Percentiles rank a stretch among this genome's conserved stretches.
Conservation (phyloP, 2,888 invertebrate species). For the Platycnemis pennipes region DNA sequence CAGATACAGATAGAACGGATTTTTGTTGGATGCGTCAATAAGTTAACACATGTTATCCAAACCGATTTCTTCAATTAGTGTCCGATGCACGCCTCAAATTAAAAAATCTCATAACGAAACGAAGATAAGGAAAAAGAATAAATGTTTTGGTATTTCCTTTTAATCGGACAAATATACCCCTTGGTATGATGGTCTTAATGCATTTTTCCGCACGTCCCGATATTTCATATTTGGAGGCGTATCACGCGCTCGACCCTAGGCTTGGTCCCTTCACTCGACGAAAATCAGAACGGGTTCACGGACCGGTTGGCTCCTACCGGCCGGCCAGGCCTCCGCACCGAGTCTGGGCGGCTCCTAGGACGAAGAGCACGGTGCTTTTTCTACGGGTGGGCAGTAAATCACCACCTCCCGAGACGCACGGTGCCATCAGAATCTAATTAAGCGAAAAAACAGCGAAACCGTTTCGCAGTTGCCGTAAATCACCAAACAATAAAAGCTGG, state of each 20-base stretch:
- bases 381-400: neutral
- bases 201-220: neutral
- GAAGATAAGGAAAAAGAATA: neutral
- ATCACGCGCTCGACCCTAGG: neutral
- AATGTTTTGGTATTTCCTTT: neutral
- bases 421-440: neutral
- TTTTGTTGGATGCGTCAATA: no score
- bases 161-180: neutral
- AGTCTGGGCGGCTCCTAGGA: no score
- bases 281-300: slow-evolving; percentile 1
- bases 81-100: no score
- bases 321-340: neutral
- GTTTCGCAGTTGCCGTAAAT: neutral
- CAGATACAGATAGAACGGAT: no score
- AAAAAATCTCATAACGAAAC: no score
- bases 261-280: neutral
- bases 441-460: neutral
- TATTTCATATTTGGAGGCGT: neutral
- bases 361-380: neutral
- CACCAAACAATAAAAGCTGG: neutral
- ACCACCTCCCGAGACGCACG: neutral
- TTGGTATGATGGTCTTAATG: neutral
- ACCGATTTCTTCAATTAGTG: no score
- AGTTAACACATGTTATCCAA: no score
- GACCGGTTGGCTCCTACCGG: neutral